phyloP scores from a whole-genome alignment of 1,140 invertebrate species.

The Dinoponera quadriceps region DNA sequence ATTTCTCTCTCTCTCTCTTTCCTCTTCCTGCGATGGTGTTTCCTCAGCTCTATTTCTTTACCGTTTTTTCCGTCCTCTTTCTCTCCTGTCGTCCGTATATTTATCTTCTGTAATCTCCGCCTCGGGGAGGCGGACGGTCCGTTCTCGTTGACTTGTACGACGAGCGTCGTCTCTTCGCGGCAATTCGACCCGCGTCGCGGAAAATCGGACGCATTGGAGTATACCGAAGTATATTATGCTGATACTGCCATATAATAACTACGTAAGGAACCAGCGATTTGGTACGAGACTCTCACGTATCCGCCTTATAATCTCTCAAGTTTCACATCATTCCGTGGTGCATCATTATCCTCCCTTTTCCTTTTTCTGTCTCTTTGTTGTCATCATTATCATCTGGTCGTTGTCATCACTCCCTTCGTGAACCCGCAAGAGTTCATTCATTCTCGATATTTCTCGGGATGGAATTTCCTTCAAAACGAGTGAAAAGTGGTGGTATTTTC shows the following conservation, averaged over 20 bases:
- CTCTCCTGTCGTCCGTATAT: background rate
- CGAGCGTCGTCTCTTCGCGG: constrained; percentile 42
- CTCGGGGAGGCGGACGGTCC: background rate
- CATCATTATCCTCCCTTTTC: background rate
- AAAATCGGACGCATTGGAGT: constrained; percentile 41
- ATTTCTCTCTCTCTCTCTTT: background rate
- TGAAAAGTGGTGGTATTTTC: too few relatives aligned
- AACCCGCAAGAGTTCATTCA: too few relatives aligned
- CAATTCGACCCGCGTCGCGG: constrained; percentile 58
- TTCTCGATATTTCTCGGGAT: too few relatives aligned
- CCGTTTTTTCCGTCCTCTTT: background rate
- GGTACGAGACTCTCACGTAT: constrained; percentile 71
- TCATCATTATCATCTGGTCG: too few relatives aligned
- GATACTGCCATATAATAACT: constrained; percentile 80
- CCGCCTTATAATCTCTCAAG: constrained; percentile 65
- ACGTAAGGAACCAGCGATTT: constrained; percentile 76
- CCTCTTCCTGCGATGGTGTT: background rate
- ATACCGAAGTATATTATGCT: constrained; percentile 76
- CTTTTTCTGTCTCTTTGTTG: background rate
- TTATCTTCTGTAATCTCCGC: constrained; percentile 22
- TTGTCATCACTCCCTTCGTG: too few relatives aligned
- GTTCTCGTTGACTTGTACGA: too few relatives aligned
- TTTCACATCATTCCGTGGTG: constrained; percentile 38
- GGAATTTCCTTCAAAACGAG: too few relatives aligned
- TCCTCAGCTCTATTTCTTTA: background rate